Conservation (phyloP, 2,113 vertebrate genomes). For the Prunella fulvescens region DNA sequence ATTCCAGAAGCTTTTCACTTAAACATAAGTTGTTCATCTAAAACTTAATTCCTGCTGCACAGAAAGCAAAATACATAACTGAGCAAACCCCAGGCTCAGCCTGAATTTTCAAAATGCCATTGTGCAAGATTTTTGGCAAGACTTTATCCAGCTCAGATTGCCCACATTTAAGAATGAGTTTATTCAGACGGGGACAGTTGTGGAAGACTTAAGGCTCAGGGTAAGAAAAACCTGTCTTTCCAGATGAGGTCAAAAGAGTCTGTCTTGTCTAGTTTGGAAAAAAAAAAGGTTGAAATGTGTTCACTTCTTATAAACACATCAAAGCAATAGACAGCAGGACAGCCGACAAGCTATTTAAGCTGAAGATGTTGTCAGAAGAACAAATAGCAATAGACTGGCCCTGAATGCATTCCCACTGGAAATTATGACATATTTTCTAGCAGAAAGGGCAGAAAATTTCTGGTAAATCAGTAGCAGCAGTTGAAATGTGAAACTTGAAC, state of each 20-base stretch:
- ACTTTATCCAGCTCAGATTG: background rate
- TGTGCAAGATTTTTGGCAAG: background rate
- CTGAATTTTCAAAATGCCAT: slow-evolving; percentile 1
- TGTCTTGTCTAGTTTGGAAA: background rate
- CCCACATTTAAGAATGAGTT: background rate
- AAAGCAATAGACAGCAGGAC: background rate
- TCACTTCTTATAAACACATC: background rate
- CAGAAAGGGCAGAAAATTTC: background rate
- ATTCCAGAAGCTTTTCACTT: background rate
- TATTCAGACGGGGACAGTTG: background rate
- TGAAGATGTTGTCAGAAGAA: background rate
- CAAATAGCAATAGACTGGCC: background rate
- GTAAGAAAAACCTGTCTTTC: background rate
- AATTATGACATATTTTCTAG: background rate
- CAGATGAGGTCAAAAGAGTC: background rate
- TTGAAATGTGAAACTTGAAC: background rate
- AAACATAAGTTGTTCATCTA: background rate
- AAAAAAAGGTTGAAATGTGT: background rate
- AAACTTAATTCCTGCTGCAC: background rate
- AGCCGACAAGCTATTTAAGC: background rate
- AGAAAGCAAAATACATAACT: background rate
- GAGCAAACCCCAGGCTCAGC: background rate
- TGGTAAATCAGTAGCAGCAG: background rate
- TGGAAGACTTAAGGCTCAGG: background rate
- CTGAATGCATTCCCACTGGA: background rate